These are phyloP conservation scores for Dendronephthya gigantea DNA, from an alignment of 64 coral and sea anemone genomes.

Conservation along the genomic window DNA sequence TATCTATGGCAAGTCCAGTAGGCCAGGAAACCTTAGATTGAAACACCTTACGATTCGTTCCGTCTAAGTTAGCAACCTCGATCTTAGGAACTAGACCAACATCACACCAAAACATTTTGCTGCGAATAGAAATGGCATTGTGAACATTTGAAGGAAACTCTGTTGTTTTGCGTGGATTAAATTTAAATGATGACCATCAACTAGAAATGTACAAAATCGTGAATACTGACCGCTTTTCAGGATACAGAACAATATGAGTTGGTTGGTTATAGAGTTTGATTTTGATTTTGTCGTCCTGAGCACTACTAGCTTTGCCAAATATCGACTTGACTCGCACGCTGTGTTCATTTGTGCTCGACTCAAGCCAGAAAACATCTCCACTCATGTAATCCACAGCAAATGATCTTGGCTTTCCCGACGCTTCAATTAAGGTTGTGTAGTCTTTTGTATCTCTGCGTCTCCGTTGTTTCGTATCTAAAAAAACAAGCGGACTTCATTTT, in stretches of 20 bases:
- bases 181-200: background rate
- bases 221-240: background rate
- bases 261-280: background rate
- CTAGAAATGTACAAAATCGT: background rate
- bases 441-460: background rate
- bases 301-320: background rate
- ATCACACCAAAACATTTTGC: conserved; percentile 16
- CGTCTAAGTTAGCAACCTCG: background rate
- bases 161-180: background rate
- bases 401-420: background rate
- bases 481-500: background rate
- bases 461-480: background rate
- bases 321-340: background rate
- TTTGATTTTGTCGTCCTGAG: background rate
- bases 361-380: background rate
- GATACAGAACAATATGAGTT: background rate
- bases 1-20: background rate
- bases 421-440: background rate
- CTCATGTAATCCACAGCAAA: background rate
- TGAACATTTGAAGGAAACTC: background rate
- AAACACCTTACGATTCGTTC: background rate
- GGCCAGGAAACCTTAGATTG: background rate
- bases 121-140: background rate
- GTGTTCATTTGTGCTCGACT: background rate
- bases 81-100: background rate